These are phyloP conservation scores for Dendrocincla fuliginosa DNA, from an alignment of 2,797 vertebrate species.

Conservation along the genomic window DNA sequence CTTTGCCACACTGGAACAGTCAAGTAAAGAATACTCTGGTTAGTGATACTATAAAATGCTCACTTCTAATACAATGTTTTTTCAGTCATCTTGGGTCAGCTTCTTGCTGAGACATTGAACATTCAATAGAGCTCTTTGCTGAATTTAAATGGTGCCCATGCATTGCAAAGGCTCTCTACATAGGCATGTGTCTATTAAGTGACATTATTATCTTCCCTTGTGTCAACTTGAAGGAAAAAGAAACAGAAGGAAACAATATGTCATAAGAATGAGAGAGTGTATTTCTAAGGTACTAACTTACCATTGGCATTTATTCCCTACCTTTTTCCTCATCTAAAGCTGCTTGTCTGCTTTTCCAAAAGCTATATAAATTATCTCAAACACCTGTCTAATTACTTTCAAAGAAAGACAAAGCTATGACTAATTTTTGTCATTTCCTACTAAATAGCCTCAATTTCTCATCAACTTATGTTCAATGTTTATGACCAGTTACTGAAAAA, in stretches of 20 bases:
- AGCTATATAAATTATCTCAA: neutral
- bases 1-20: constrained; percentile 92
- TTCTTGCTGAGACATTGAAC: neutral
- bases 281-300: constrained; percentile 2
- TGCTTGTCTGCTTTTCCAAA: neutral
- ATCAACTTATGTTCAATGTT: neutral
- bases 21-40: constrained; percentile 57
- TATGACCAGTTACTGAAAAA: neutral
- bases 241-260: neutral
- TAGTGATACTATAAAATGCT: constrained; percentile 22
- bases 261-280: neutral
- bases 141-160: neutral
- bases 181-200: neutral
- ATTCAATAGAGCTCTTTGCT: neutral
- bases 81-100: neutral
- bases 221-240: neutral
- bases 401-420: neutral
- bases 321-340: neutral
- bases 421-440: neutral
- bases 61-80: neutral
- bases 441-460: neutral
- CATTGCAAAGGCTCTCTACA: neutral
- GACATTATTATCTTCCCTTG: neutral
- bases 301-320: neutral
- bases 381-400: neutral